phyloP scores from a whole-genome alignment of 2,888 invertebrate genomes.

The Folsomia candida region DNA sequence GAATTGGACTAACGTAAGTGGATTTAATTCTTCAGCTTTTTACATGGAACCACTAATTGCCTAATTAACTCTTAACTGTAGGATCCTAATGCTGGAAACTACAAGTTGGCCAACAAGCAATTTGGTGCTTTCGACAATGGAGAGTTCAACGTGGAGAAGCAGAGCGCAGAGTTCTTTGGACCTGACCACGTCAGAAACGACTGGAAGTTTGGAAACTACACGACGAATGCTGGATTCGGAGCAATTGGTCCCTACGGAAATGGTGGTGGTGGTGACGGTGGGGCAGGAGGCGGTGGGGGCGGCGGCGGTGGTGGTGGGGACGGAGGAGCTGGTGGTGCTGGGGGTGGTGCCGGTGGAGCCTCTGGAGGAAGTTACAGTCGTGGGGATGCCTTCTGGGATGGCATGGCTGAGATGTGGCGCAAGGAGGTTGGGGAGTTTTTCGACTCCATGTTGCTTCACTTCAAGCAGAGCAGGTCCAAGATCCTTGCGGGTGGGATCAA shows the following conservation, averaged over 20 bases:
- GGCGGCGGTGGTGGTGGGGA: not conserved
- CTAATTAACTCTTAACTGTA: too few species aligned
- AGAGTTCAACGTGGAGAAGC: constrained; percentile 1
- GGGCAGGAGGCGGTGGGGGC: not conserved
- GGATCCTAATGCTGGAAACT: constrained; percentile 1
- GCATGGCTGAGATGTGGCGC: not conserved
- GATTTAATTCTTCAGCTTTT: too few species aligned
- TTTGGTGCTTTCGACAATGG: constrained; percentile 5
- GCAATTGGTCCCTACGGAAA: not conserved
- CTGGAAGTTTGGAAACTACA: not conserved
- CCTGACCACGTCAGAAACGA: constrained; percentile 4
- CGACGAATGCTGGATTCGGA: not conserved
- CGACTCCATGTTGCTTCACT: not conserved
- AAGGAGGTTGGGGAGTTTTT: not conserved
- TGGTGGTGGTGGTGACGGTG: not conserved
- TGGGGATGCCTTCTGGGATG: constrained; percentile 2
- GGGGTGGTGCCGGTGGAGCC: not conserved
- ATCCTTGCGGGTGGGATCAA: not conserved
- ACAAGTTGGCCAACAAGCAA: not conserved
- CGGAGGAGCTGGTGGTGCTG: not conserved
- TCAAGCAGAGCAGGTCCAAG: not conserved
- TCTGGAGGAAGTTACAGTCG: not conserved
- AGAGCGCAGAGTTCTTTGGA: not conserved
- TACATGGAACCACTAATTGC: too few species aligned
- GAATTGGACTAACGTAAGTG: constrained; percentile 4